Evolutionary conservation across 1,140 invertebrate species (phyloP), one percentile per base, ranked within the genome.

Genomic region (Drosophila sproati): DNA sequence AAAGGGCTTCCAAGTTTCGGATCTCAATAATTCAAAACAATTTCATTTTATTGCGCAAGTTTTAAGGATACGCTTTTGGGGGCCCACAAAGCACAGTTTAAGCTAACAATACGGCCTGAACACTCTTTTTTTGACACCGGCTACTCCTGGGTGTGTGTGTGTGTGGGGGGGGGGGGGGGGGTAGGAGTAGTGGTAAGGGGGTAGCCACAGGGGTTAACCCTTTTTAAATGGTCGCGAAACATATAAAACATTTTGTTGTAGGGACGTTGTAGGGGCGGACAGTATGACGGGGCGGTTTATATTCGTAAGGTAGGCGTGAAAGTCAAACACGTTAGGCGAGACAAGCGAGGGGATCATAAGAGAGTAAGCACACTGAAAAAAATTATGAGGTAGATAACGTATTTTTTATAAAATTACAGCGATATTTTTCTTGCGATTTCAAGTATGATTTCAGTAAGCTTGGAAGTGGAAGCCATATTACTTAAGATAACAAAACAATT

Each of bases 11-110:
- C 70, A 51, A 62, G 60, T 56, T 52, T 51, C 80, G 64, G 80
- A 83, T 80, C 83, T 88, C 83, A 88, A 89, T 88, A 89, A 88
- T 88, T 88, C 83, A 88, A 89, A 88, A 88, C 83, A 89, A 88
- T 88, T 88, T 88, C 77, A 69, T 83, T 88, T 87, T 87, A 88
- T 88, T 80, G 83, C 77, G 61, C 57, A 82, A 72, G 78, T 88
- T 64, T 43, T 56, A 57, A 64, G 67, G 59, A 64, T 82, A 59
- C 70, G 64, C 47, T 5, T 54, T 41, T 41, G 5, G 73, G 34
- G 10, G 39, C 39, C 39, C 71, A 73, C 82, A 66, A 69, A 80
- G 77, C 79, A 79, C 83, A 77, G 80, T 88, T 86, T 87, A 83
- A 80, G 77, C 82, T 89, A 62, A 88, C 51, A 82, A 78, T 82